Conservation (phyloP, 2,113 vertebrate species). For the Neodon shergylaensis region DNA sequence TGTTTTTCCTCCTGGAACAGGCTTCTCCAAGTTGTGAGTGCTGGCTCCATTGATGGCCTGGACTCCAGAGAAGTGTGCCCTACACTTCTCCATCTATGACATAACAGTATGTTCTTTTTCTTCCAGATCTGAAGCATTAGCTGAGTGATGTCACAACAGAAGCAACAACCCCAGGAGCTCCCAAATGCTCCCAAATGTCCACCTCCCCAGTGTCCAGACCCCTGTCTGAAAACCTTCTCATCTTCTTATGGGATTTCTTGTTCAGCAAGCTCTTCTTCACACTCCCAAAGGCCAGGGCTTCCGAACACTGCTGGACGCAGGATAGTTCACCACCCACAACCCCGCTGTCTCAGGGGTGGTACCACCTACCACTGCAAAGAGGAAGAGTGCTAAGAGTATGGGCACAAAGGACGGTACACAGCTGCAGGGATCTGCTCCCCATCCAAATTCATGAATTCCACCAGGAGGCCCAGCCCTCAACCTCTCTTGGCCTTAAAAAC, state of each 20-base stretch:
- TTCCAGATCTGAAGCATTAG: not conserved
- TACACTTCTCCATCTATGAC: not conserved
- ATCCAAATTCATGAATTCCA: not conserved
- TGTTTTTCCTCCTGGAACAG: not conserved
- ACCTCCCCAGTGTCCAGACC: not conserved
- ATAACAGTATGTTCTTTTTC: not conserved
- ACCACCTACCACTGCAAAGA: slow-evolving; percentile 62
- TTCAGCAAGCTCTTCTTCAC: not conserved
- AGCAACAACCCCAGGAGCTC: not conserved
- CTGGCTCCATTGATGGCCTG: not conserved
- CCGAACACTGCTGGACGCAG: rapidly evolving
- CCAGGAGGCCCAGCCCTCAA: not conserved
- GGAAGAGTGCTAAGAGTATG: slow-evolving; percentile 60
- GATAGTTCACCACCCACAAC: not conserved
- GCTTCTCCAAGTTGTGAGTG: not conserved
- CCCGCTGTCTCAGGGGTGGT: slow-evolving; percentile 53
- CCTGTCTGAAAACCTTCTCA: not conserved
- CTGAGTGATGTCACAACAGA: slow-evolving; percentile 68
- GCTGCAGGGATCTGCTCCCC: no score
- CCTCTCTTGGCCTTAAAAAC: not conserved
- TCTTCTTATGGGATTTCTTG: not conserved
- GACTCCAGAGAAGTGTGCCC: not conserved
- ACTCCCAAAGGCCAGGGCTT: not conserved
- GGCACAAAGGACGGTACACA: not conserved
- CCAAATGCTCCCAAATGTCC: not conserved